phyloP scores from a whole-genome alignment of 2,888 invertebrate species.

The Dendrolimus houi region DNA sequence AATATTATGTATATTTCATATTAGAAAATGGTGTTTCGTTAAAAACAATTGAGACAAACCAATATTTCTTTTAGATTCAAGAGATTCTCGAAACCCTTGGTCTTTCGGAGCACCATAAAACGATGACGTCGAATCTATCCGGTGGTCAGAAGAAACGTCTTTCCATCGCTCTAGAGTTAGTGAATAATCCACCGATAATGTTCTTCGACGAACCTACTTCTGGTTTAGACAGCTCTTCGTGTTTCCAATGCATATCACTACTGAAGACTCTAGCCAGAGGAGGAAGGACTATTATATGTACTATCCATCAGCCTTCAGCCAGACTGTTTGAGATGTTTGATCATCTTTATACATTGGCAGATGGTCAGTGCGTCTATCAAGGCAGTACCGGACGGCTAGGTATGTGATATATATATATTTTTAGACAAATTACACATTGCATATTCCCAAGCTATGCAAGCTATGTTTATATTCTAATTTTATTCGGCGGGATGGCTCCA shows the following conservation, averaged over 20 bases:
- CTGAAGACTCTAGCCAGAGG: slow-evolving; percentile 92
- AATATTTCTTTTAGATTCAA: slow-evolving; percentile 82
- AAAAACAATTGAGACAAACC: not conserved
- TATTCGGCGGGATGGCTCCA: too few species aligned
- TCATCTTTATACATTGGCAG: slow-evolving; percentile 93
- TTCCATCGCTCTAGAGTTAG: slow-evolving; percentile 94
- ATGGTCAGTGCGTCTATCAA: slow-evolving; percentile 96
- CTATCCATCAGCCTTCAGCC: slow-evolving; percentile 98
- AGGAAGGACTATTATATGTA: slow-evolving; percentile 96
- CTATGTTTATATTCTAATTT: too few species aligned
- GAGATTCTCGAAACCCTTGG: slow-evolving; percentile 94
- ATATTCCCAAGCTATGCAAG: too few species aligned
- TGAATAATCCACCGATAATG: slow-evolving; percentile 98
- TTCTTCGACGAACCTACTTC: slow-evolving; percentile 99
- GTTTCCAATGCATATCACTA: slow-evolving; percentile 94
- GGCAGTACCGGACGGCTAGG: slow-evolving; percentile 91
- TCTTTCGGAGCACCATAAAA: slow-evolving; percentile 89
- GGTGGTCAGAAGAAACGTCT: slow-evolving; percentile 97
- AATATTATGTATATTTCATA: too few species aligned
- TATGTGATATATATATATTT: slow-evolving; percentile 39
- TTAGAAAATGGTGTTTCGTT: too few species aligned
- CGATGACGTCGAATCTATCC: slow-evolving; percentile 93
- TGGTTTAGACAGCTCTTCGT: slow-evolving; percentile 95
- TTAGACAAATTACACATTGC: too few species aligned
- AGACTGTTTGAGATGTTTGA: slow-evolving; percentile 98